Base-by-base conservation (phyloP, 2,888 invertebrate genomes). In the Perizoma flavofasciatum region DNA sequence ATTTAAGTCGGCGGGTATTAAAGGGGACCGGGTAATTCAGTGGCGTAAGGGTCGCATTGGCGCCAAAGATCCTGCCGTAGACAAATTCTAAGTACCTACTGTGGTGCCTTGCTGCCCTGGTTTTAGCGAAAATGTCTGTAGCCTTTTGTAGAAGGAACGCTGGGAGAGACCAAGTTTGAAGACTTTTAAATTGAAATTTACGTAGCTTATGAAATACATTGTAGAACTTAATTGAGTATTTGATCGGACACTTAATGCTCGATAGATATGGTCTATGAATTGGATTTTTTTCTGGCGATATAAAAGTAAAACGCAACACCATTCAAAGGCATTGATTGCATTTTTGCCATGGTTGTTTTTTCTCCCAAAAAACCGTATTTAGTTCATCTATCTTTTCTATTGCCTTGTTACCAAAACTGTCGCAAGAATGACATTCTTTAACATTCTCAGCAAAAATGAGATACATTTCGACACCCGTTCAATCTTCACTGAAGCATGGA, bases 1-100 rank as follows among this genome's bases (percentile, higher is more conserved):
- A 90, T 92, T 92, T 92, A 89, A 92, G 86, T 89, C 85, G 83
- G 82, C 82, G 83, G 78, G 87, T 88, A 89, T 91, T 91, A 89
- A 88, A 89, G 90, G 91, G 90, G 89, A 86, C 83, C 65, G 78
- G 88, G 89, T 89, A 90, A 90, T 89, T 89, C 89, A 83, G 86
- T 90, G 88, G 61, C 84, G 88, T 89, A 89, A 90, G 92, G 91
- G 91, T 86, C 89, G 86, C 77, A 75, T 63, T 86, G 92, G 92
- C 92, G 92, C 91, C 92, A 78, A 68, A 63, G 79, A 86, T 91
- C 90, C 88, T 89, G 83, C 87, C 88, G 89, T 89, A 86, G 85
- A 89, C 88, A 85, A 89, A 85, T 86, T 88, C 86, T 88, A 85
- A 88, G 86, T 87, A 85, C 22, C 22, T 22, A 22, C 81, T 83